A percentile compares a stretch with the other conserved stretches of the same genome.
Evolutionary conservation across 92 coral and sea anemone species (phyloP).

Genomic region (Heteractis magnifica): DNA sequence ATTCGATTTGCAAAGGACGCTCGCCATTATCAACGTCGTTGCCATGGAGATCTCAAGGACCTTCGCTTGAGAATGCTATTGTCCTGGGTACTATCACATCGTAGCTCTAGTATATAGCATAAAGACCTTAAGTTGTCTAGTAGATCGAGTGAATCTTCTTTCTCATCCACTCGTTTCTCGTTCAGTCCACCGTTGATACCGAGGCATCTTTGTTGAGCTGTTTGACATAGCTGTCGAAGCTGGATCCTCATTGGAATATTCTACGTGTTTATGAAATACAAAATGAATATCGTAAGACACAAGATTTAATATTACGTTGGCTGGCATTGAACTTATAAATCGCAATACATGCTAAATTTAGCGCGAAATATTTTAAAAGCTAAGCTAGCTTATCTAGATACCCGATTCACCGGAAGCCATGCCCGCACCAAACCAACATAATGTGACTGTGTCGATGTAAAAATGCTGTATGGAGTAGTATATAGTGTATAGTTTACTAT

Average conservation of each 20-base stretch:
- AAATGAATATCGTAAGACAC: too few species aligned
- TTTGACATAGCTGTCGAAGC: neutral
- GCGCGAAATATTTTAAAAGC: too few species aligned
- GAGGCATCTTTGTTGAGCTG: neutral
- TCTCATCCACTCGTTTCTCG: neutral
- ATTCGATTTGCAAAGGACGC: neutral
- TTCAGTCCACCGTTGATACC: neutral
- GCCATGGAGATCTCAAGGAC: constrained; percentile 10
- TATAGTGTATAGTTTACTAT: too few species aligned
- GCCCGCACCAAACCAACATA: too few species aligned
- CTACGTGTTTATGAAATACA: neutral
- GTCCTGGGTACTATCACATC: neutral
- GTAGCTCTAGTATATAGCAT: neutral
- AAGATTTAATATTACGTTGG: too few species aligned
- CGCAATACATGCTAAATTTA: too few species aligned
- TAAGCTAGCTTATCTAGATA: too few species aligned
- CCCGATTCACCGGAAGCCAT: too few species aligned
- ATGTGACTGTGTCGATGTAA: too few species aligned
- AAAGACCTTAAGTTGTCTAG: neutral
- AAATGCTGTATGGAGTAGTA: too few species aligned
- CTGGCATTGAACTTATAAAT: too few species aligned
- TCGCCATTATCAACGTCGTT: constrained; percentile 1
- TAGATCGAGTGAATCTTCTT: neutral
- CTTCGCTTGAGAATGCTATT: neutral
- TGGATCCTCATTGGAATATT: neutral